Conservation (phyloP, 2,888 invertebrate genomes). For the Chloroclysta siterata region DNA sequence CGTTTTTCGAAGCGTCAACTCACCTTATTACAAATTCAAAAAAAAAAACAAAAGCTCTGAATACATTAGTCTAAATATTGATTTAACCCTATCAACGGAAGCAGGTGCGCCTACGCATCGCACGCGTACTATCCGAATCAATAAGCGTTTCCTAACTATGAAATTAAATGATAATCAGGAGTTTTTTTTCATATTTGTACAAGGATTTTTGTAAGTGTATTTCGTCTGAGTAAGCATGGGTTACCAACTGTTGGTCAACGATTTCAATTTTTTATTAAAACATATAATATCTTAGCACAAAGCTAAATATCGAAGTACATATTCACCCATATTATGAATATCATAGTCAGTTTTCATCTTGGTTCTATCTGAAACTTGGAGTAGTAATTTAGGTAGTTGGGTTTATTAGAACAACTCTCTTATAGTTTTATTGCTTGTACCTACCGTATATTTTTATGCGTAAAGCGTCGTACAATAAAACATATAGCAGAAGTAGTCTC, state of each 20-base stretch:
- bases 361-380: too few relatives aligned
- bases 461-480: too few relatives aligned
- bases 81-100: conserved; percentile 84
- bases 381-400: too few relatives aligned
- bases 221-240: conserved; percentile 58
- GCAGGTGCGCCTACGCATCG: conserved; percentile 79
- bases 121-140: conserved; percentile 76
- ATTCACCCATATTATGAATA: too few relatives aligned
- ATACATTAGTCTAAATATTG: conserved; percentile 83
- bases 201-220: conserved; percentile 76
- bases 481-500: too few relatives aligned
- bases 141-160: conserved; percentile 81
- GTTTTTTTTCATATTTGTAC: conserved; percentile 80
- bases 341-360: too few relatives aligned
- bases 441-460: too few relatives aligned
- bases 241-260: conserved; percentile 52
- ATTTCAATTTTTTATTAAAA: background rate
- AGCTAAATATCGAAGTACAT: too few relatives aligned
- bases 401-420: too few relatives aligned
- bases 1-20: background rate
- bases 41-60: conserved; percentile 72
- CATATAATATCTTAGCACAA: background rate
- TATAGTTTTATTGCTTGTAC: too few relatives aligned
- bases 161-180: conserved; percentile 84
- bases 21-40: conserved; percentile 22